Base-by-base conservation (phyloP, 1,140 invertebrate species). In the Harpegnathos saltator region DNA sequence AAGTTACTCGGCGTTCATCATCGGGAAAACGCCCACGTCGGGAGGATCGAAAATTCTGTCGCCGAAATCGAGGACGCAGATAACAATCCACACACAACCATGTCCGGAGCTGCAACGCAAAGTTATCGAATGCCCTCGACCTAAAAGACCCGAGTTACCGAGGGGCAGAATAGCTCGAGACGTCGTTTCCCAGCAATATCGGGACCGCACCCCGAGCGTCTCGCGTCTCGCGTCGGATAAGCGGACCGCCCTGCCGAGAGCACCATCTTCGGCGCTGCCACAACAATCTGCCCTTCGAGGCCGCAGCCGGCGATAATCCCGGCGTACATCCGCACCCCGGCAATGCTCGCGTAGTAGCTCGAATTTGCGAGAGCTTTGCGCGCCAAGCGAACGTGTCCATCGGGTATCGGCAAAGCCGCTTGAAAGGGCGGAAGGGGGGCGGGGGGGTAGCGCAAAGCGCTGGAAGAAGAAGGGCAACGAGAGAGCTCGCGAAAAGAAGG, bases 231-330 rank as follows among this genome's bases (percentile, higher is more conserved):
- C 12, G 58, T 50, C n/a, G 17, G 59, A 65, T 77, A 77, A 77
- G 38, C 26, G 24, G 26, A 63, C 58, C 58, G 38, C 58, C 62
- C 44, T 66, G 52, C 26, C 19, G n/a, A 56, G 15, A 77, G 19
- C 26, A 38, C 15, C 26, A 54, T 66, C 29, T 77, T 66, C 29
- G 74, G 52, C 65, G 9, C 26, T 66, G 44, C 48, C 61, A 77
- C 19, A 54, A 77, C 26, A 66, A 44, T 63, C 59, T 74, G 29
- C 19, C n/a, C 71, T 61, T 52, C 38, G 14, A 50, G n/a, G 26
- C 24, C 29, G 54, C 19, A 59, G 68, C 26, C 52, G 61, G 50
- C 68, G 66, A 86, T 73, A 80, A 86, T 59, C 66, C 61, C n/a
- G 9, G n/a, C 17, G 68, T 69, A 80, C 63, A 68, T 80, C 61